Base-by-base conservation (phyloP, 37 sponge, comb jelly and placozoan species). In the Agelas oroides region DNA sequence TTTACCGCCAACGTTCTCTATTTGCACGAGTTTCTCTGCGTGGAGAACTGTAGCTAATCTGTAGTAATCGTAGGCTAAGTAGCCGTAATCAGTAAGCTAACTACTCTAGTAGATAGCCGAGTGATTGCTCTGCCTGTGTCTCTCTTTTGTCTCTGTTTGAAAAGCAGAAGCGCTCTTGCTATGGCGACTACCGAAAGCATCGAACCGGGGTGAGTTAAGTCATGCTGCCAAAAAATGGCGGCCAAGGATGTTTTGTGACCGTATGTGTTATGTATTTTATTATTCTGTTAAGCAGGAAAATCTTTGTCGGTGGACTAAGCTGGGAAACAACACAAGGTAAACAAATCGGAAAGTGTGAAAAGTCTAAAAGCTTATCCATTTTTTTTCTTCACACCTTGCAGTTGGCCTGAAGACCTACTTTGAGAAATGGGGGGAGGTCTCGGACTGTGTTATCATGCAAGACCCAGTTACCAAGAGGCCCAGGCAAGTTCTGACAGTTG, bases 301-400 rank as follows among this genome's bases (percentile, higher is more conserved):
- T 76, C 0, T 76, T 76, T 55, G 77, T 76, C 14, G 77, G 77
- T 59, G 77, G 77, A 34, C 38, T 76, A 32, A 76, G 90, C 69
- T 86, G 87, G 87, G 86, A 89, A 0, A 89, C 94, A 0, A 89
- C 83, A 23, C 41, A 86, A 81, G 84, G 84, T 83, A 40, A 64
- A 55, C 23, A 5, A 21, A 30, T 11, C 3, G n/a, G n/a, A n/a
- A 18, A 34, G 70, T 36, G 61, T 3, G 60, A 19, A 30, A 28
- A 23, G 25, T 35, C 21, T 24, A 24, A 19, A 58, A 23, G 19
- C 2, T 76, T 77, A 34, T 34, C 62, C 36, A 34, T 30, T 32
- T 20, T 58, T 58, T 77, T 57, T 27, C 1, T 25, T 25, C 2
- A 28, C 39, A 11, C 39, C 46, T n/a, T 25, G 1, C 39, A 60